A percentile compares a stretch with the other conserved stretches of the same genome.
phyloP scores from a whole-genome alignment of 2,113 vertebrate species.

The Anser brachyrhynchus region DNA sequence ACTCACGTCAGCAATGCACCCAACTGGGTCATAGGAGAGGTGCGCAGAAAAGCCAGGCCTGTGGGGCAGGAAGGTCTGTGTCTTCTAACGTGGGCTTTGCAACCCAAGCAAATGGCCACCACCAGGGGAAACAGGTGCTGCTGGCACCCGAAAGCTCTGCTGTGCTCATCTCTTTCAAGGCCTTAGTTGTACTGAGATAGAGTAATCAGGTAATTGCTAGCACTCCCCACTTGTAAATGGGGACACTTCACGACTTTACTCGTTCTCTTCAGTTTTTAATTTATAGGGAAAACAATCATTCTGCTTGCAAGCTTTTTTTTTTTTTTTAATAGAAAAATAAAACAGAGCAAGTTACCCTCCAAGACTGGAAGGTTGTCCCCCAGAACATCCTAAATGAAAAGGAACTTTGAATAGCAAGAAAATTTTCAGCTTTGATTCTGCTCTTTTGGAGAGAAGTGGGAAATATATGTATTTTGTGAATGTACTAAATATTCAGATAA shows the following conservation, averaged over 20 bases:
- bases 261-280: background rate
- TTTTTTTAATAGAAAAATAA: background rate
- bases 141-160: background rate
- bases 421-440: accelerated
- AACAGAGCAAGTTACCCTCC: background rate
- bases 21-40: background rate
- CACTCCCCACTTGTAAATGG: background rate
- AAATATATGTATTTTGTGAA: background rate
- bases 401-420: background rate
- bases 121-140: background rate
- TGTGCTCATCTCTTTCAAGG: background rate
- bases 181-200: background rate
- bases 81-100: background rate
- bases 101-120: background rate
- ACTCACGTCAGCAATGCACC: background rate
- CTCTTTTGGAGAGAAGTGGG: background rate
- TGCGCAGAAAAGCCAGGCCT: background rate
- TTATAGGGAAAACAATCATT: background rate
- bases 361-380: background rate
- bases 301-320: background rate
- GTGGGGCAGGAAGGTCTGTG: background rate
- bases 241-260: background rate
- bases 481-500: background rate
- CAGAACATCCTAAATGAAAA: background rate
- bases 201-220: background rate